These are phyloP conservation scores for Clarias macrocephalus DNA, from an alignment of 2,113 vertebrate species.

Conservation along the genomic window DNA sequence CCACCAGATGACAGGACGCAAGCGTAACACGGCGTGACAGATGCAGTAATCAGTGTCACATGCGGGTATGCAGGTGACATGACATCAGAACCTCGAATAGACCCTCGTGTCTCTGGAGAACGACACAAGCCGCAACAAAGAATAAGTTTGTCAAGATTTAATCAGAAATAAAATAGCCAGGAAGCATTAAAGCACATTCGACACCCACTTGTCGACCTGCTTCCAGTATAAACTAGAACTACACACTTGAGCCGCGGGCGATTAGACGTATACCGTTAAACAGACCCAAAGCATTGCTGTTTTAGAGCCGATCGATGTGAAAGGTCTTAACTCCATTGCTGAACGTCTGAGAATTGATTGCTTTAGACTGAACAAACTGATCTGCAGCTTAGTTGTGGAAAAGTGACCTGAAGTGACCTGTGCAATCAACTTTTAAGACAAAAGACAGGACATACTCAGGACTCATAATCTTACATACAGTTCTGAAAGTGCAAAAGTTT, in stretches of 20 bases:
- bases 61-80: background rate
- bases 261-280: background rate
- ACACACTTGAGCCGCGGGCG: background rate
- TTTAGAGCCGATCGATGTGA: background rate
- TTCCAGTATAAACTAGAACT: background rate
- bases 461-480: too few species aligned
- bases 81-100: background rate
- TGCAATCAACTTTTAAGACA: background rate
- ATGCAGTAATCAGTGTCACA: background rate
- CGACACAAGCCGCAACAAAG: too few species aligned
- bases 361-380: slow-evolving; percentile 12
- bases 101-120: background rate
- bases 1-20: background rate
- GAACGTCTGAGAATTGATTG: background rate
- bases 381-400: background rate
- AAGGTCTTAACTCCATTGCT: background rate
- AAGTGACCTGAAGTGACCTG: background rate
- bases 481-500: too few species aligned
- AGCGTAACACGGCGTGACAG: background rate
- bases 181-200: background rate
- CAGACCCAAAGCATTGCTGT: background rate
- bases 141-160: background rate
- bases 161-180: background rate
- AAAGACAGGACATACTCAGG: too few species aligned
- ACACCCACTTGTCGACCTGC: background rate